Base-by-base conservation (phyloP, 2,888 invertebrate species). In the Dicycla oo region DNA sequence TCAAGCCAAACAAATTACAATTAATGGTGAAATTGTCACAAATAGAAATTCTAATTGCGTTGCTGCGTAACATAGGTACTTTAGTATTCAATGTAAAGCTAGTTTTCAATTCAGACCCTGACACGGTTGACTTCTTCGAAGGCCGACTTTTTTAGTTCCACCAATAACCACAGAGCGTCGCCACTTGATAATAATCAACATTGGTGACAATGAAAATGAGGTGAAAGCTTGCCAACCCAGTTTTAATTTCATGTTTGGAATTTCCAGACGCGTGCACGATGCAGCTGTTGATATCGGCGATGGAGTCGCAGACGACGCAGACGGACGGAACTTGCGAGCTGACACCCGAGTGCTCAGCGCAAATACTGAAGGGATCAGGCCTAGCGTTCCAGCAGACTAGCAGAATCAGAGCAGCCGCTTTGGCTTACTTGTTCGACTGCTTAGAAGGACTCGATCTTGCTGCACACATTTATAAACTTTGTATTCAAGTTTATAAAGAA, bases 401-500 rank as follows among this genome's bases (percentile, higher is more conserved):
- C 72, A 90, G 95, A 5, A 84, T 95, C 1, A 90, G 94, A 23
- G 93, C 95, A 0, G 92, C 92, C 10, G 78, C 88, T 1, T 78
- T 96, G 7, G 91, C 94, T 2, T 91, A 93, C 30, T 80, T 94
- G 4, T 96, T 96, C 69, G 95, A 95, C 62, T 96, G 95, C 72
- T 90, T 95, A 89, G 95, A 95, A 60, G 92, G 91, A 11, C 75
- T 93, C 3, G 96, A 96, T 70, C 78, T 95, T 0, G 82, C 91
- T 2, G 95, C 96, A 1, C 92, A 93, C 43, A 94, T 96, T 73
- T 95, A 95, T 82, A 95, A 95, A 80, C 88, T 95, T 1, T 96
- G 96, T 82, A 94, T 95, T 69, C 95, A 95, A 77, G 91, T 94
- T 47, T 95, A 96, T 71, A 96, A 95, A 76, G 96, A 96, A 84